These are phyloP conservation scores for Chiroxiphia lanceolata DNA, from an alignment of 2,797 vertebrate genomes.

Conservation along the genomic window DNA sequence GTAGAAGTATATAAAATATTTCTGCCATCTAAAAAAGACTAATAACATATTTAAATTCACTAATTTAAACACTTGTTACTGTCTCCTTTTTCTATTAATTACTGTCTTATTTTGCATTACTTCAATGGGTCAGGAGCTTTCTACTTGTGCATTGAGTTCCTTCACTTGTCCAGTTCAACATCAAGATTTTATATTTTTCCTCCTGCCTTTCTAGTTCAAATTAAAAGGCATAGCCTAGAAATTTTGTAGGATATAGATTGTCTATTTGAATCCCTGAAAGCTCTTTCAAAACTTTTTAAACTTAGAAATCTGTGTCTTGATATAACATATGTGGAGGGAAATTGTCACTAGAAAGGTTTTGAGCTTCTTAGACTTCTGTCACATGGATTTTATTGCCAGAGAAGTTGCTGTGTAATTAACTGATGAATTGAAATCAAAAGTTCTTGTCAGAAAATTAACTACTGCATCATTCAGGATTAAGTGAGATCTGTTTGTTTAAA, in stretches of 20 bases:
- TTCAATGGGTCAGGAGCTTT: neutral
- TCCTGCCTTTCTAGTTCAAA: neutral
- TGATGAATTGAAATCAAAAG: neutral
- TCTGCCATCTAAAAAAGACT: neutral
- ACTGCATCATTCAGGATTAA: neutral
- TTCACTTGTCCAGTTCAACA: neutral
- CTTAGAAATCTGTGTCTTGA: constrained; percentile 11
- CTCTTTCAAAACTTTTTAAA: neutral
- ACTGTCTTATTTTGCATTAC: neutral
- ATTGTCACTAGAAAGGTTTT: neutral
- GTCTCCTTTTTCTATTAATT: neutral
- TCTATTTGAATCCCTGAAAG: neutral
- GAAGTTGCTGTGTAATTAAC: constrained; percentile 16
- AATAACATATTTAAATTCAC: neutral
- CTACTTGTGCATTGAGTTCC: neutral
- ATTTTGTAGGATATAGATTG: neutral
- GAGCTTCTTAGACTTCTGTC: neutral
- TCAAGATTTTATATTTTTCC: neutral
- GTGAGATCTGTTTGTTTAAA: constrained; percentile 8
- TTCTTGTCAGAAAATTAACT: neutral
- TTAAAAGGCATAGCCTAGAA: neutral
- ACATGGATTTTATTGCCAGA: neutral
- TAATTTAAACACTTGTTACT: neutral
- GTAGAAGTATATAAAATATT: neutral
- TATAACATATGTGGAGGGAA: neutral